Conservation (phyloP, 2,113 vertebrate genomes). For the Elephas maximus region DNA sequence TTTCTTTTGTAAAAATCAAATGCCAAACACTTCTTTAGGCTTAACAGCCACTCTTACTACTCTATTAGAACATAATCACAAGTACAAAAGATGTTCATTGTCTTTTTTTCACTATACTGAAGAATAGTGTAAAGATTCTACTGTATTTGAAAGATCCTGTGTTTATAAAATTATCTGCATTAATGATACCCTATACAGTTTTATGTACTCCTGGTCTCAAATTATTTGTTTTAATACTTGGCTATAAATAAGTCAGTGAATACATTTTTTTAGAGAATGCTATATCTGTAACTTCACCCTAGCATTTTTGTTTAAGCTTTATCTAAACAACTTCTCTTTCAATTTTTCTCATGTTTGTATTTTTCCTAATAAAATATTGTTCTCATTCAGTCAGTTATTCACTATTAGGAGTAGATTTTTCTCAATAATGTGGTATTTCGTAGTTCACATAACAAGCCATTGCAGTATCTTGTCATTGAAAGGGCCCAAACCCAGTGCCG, state of each 20-base stretch:
- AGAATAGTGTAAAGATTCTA: not conserved
- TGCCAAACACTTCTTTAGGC: not conserved
- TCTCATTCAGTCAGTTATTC: not conserved
- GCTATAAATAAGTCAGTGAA: not conserved
- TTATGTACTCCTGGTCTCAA: not conserved
- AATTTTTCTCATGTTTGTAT: not conserved
- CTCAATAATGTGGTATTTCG: not conserved
- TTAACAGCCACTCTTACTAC: not conserved
- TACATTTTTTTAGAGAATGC: not conserved
- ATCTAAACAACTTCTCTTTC: not conserved
- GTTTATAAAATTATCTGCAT: not conserved
- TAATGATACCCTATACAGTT: not conserved
- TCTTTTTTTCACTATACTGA: not conserved
- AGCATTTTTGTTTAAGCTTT: not conserved
- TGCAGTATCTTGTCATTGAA: not conserved
- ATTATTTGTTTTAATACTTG: not conserved
- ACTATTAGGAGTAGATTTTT: not conserved
- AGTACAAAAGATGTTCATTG: not conserved
- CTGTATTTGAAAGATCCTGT: not conserved
- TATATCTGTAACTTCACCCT: not conserved
- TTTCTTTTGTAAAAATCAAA: conserved; percentile 37
- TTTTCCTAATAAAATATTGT: not conserved
- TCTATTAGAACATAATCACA: not conserved
- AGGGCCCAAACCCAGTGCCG: not conserved
- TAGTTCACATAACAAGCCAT: not conserved